Conservation (phyloP, 2,888 invertebrate genomes). For the Crocallis elinguaria region DNA sequence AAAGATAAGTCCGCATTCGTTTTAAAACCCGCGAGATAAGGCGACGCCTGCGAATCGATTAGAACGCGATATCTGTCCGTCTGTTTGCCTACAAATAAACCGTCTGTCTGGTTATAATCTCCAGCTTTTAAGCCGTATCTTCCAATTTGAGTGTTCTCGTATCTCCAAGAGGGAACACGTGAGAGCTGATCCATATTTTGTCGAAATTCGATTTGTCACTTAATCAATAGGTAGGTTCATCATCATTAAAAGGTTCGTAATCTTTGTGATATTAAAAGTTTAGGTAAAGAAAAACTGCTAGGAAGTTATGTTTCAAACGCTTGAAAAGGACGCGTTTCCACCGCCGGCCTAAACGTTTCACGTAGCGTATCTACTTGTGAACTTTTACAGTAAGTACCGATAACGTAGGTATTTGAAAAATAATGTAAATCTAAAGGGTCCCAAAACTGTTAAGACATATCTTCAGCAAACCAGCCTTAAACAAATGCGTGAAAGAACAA, state of each 20-base stretch:
- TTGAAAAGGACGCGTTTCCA: no score
- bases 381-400: no score
- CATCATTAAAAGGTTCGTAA: neutral
- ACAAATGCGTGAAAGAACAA: no score
- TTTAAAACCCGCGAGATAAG: conserved; percentile 66
- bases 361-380: no score
- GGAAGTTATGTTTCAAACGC: no score
- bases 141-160: conserved; percentile 19
- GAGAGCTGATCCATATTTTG: neutral
- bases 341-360: no score
- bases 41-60: conserved; percentile 66
- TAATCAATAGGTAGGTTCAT: neutral
- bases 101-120: conserved; percentile 39
- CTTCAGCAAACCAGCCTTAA: no score
- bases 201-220: conserved; percentile 1
- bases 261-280: neutral
- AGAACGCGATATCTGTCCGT: conserved; percentile 53
- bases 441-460: no score
- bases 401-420: no score
- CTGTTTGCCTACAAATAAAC: conserved; percentile 49
- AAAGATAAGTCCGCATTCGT: conserved; percentile 64
- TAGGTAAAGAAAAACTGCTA: no score
- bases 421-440: no score
- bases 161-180: conserved; percentile 3
- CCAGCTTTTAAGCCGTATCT: conserved; percentile 33